Evolutionary conservation across 2,888 invertebrate species (phyloP), one percentile per base, ranked within the genome.

Genomic region (Drosophila putrida): DNA sequence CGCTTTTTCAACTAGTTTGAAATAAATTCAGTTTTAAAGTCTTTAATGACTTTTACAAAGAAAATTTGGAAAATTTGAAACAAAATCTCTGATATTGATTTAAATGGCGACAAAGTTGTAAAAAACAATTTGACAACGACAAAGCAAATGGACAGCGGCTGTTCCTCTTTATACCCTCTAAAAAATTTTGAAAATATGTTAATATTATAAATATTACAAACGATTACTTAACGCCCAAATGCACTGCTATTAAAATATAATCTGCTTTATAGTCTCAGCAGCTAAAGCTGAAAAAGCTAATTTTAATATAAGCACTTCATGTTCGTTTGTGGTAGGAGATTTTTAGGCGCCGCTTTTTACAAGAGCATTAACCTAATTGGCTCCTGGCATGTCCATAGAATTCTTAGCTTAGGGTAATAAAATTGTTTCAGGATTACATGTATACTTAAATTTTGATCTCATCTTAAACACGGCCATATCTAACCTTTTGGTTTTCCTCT

Each of bases 341-440:
- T 35, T 0, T 50, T 27, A 41, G 50, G 27, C 53, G 10, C 9
- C 28, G 46, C 47, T 47, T 51, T 62, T 54, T 53, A 44, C 58
- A 61, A 43, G 53, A 59, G 67, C 83, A 84, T 84, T 88, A 88
- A 62, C 75, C 73, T 84, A 84, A 88, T 88, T 84, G 89, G 73
- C 72, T 71, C 51, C 63, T 60, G 35, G 43, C 43, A 13, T 36
- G 41, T 28, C 33, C 36, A 35, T 13, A 43, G 27, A 49, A 36
- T 41, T 35, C 49, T 39, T 8, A 50, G 15, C 39, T 49, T 51
- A 38, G 53, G 72, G 75, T 78, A 81, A 79, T 79, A 79, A 87
- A 83, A 84, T 81, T 87, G 79, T 75, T 87, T 65, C 57, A 46
- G 75, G 74, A 76, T 81, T 81, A 87, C 79, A 81, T 28, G 79